Evolutionary conservation across 2,113 vertebrate species (phyloP).

Genomic region (Acanthisitta chloris): DNA sequence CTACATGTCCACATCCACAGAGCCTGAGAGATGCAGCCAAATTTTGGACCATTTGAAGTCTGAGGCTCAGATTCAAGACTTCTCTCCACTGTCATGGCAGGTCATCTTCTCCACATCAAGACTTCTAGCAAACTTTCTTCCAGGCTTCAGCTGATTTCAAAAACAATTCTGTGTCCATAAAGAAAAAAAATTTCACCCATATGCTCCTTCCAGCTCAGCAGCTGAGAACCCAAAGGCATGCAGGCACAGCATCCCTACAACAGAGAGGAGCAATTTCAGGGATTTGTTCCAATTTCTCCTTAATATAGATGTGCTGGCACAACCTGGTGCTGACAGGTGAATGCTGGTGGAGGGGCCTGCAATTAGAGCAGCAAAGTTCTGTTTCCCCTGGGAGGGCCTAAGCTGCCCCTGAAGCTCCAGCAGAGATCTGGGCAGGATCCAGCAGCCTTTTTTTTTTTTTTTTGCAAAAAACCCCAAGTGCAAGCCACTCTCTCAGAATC

Average conservation of each 20-base stretch:
- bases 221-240: not conserved
- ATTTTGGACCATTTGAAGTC: not conserved
- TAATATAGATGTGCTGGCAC: constrained; percentile 40
- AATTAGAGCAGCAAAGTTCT: not conserved
- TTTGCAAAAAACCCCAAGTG: not conserved
- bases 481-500: not conserved
- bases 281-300: not conserved
- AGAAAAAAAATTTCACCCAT: not conserved
- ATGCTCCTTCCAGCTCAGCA: not conserved
- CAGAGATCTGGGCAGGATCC: constrained; percentile 29
- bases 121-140: not conserved
- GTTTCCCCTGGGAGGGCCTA: not conserved
- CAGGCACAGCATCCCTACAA: not conserved
- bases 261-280: not conserved
- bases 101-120: not conserved
- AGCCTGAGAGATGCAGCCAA: not conserved
- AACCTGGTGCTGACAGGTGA: constrained; percentile 9
- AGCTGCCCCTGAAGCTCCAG: not conserved
- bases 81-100: fast-evolving
- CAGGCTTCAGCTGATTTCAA: not conserved
- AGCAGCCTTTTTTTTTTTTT: not conserved
- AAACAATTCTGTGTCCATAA: not conserved
- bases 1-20: not conserved
- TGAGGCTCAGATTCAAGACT: not conserved
- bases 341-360: not conserved